Base-by-base conservation (phyloP, 2,888 invertebrate species). In the Apoda limacodes region DNA sequence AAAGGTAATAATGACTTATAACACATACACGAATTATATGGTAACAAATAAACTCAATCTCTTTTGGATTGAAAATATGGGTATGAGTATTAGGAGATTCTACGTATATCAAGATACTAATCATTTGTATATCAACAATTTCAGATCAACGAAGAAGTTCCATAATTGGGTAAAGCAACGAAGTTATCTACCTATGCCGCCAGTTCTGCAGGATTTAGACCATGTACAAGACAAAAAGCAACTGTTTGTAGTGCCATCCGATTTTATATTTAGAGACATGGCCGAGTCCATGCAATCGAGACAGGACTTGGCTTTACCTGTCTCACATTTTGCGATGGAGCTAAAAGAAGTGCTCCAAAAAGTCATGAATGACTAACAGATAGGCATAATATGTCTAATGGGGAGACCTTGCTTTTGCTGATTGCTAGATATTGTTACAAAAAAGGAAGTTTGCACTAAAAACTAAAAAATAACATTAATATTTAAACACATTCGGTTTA, bases 91-190 rank as follows among this genome's bases (percentile, higher is more conserved):
- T 13, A 17, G 35, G 9, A 10, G 30, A 29, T 29, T 34, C 29
- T 36, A 40, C n/a, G n/a, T n/a, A n/a, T n/a, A n/a, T n/a, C n/a
- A n/a, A n/a, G n/a, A n/a, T n/a, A n/a, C n/a, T n/a, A n/a, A n/a
- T n/a, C n/a, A n/a, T n/a, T n/a, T n/a, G n/a, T n/a, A n/a, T n/a
- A n/a, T n/a, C n/a, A n/a, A n/a, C n/a, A n/a, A 26, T 40, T 48
- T 7, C 52, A 80, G 80, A 28, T 74, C 78, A 5, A 78, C 76
- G 4, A 80, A 78, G 35, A 60, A 63, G 1, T 78, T 78, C 61
- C 58, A 67, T 20, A 39, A 51, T 4, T 80, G 70, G 69, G 47
- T 80, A 13, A 40, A 49, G 20, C 45, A 53, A 28, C 61, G 60
- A 9, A 70, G 72, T 0, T 40, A 60, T 13, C 35, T 74, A 26